These are phyloP conservation scores for Dasyprocta punctata DNA, from an alignment of 2,113 vertebrate species.

Conservation along the genomic window DNA sequence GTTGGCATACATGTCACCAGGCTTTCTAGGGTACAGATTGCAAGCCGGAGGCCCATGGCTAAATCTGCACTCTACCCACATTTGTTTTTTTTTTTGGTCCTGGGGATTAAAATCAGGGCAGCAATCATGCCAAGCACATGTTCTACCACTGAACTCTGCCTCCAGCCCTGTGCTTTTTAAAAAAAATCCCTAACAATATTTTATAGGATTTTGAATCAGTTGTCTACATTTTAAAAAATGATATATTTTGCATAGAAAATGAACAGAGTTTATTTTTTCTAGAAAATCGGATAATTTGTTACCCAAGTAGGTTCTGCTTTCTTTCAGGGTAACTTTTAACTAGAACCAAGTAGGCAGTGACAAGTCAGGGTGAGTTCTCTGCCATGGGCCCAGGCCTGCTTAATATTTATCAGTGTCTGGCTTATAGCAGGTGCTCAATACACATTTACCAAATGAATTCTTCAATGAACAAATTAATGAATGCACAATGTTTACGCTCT, in stretches of 20 bases:
- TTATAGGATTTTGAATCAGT: background rate
- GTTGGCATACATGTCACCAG: background rate
- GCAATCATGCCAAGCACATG: background rate
- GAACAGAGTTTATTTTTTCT: background rate
- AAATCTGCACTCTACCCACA: fast-evolving
- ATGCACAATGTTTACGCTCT: background rate
- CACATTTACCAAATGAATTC: background rate
- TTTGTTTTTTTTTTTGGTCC: background rate
- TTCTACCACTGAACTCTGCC: too few species aligned
- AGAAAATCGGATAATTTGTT: background rate
- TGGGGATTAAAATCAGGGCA: background rate
- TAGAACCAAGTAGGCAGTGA: background rate
- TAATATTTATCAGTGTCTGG: background rate
- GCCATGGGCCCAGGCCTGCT: background rate
- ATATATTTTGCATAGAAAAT: conserved; percentile 7
- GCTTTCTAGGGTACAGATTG: background rate
- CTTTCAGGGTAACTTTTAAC: background rate
- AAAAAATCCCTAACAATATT: background rate
- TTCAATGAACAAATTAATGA: background rate
- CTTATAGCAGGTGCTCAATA: background rate
- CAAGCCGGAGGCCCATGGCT: background rate
- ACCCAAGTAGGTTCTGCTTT: background rate
- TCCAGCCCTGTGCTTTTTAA: background rate
- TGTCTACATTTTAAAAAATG: conserved; percentile 38
- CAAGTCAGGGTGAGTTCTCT: background rate